A percentile compares a stretch with the other conserved stretches of the same genome.
Conservation (phyloP, 2,113 vertebrate genomes). For the Callionymus lyra region DNA sequence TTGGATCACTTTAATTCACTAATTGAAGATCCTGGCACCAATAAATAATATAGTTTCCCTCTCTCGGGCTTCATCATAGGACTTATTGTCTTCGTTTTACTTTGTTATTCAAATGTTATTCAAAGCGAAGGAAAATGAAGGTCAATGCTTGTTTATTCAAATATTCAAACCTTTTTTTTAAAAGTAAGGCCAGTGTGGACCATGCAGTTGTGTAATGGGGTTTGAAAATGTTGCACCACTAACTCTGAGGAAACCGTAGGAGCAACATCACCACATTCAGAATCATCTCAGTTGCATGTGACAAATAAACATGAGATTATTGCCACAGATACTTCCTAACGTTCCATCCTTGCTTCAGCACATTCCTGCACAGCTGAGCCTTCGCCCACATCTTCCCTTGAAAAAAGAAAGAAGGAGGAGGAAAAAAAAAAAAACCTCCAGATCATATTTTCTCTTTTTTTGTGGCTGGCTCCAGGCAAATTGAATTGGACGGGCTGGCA, state of each 20-base stretch:
- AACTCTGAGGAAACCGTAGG: neutral
- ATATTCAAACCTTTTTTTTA: too few relatives aligned
- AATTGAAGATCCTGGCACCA: too few relatives aligned
- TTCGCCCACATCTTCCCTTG: slow-evolving; percentile 8
- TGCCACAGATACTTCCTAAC: slow-evolving; percentile 6
- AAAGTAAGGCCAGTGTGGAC: too few relatives aligned
- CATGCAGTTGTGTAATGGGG: too few relatives aligned
- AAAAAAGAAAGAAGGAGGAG: slow-evolving; percentile 11
- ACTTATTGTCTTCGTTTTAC: too few relatives aligned
- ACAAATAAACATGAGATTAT: neutral
- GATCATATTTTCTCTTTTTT: slow-evolving; percentile 41
- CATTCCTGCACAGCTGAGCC: slow-evolving; percentile 29
- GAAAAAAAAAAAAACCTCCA: slow-evolving; percentile 3
- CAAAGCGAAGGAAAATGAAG: too few relatives aligned
- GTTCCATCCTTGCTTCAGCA: neutral
- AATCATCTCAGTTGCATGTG: neutral
- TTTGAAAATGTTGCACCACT: neutral
- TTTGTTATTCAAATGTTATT: too few relatives aligned
- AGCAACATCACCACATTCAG: too few relatives aligned
- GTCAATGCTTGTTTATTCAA: too few relatives aligned
- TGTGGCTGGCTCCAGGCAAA: slow-evolving; percentile 51
- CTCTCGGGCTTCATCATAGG: too few relatives aligned
- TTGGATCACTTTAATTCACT: too few relatives aligned
- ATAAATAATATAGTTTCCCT: too few relatives aligned
- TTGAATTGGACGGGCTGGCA: slow-evolving; percentile 47